A percentile compares a stretch with the other conserved stretches of the same genome.
Conservation (phyloP, 2,113 vertebrate genomes). For the Hydrochoerus hydrochaeris region DNA sequence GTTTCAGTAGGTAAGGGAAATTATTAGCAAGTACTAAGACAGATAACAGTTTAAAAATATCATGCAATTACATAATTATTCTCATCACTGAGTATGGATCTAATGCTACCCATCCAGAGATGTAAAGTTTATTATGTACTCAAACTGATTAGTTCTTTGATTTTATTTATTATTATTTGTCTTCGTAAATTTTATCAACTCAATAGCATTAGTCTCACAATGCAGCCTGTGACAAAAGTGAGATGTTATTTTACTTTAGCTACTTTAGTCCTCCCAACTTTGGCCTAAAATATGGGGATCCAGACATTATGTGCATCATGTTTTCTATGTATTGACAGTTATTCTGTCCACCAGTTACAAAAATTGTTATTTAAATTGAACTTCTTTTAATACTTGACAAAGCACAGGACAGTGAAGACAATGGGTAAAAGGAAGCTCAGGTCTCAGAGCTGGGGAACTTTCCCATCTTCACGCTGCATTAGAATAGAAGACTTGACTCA, state of each 20-base stretch:
- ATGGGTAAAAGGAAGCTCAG: background rate
- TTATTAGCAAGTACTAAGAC: background rate
- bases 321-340: background rate
- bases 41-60: background rate
- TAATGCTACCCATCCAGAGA: background rate
- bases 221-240: background rate
- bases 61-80: background rate
- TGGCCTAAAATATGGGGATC: background rate
- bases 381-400: background rate
- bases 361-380: background rate
- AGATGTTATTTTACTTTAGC: background rate
- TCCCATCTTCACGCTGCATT: background rate
- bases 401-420: background rate
- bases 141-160: background rate
- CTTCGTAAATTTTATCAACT: background rate
- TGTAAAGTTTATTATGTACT: background rate
- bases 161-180: constrained; percentile 18
- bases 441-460: background rate
- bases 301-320: background rate
- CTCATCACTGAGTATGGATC: background rate
- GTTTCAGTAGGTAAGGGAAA: background rate
- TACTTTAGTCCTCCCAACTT: background rate
- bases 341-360: background rate
- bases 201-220: background rate
- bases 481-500: background rate